Base-by-base conservation (phyloP, 2,113 vertebrate genomes). In the Chascanopsetta lugubris region DNA sequence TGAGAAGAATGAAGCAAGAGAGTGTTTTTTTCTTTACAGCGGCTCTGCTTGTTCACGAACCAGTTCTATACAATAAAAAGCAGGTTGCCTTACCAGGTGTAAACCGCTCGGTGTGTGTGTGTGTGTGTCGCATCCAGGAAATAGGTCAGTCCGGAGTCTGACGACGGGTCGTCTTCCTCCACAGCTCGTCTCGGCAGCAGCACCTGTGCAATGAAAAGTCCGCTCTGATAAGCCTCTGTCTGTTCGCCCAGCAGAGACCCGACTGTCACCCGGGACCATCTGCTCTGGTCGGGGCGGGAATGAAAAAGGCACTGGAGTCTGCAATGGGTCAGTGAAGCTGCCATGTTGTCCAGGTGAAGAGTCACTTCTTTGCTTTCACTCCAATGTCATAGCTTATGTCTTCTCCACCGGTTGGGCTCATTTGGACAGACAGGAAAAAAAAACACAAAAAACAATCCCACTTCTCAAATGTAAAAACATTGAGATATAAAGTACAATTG, bases 231-330 rank as follows among this genome's bases (percentile, higher is more conserved):
- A 80, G 34, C 79, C 54, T 82, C 59, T 10, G 54, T 83, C 72
- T 88, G 75, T 63, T n/a, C 65, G 80, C 69, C 75, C 77, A 78
- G 69, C 80, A 69, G 69, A 82, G 83, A 85, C 80, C 75, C 83
- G 61, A 77, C 47, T 73, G 76, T 80, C 77, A 58, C 73, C 69
- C 47, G 55, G 77, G 82, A n/a, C 69, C 76, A 50, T 78, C 71
- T 77, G 79, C 72, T 80, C 57, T 64, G 85, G 86, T 82, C 72
- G 40, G 83, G 57, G 79, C 49, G 63, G 88, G 86, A n/a, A 84
- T n/a, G 17, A 86, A 59, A 88, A 93, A 93, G 92, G 92, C 92
- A 93, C 92, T 88, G 87, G 89, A 90, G 87, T 91, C 87, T 90
- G 75, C 82, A 81, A 63, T 82, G 87, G 82, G 78, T 87, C 83